These are phyloP conservation scores for Paracanthobrama guichenoti DNA, from an alignment of 2,113 vertebrate genomes.

Conservation along the genomic window DNA sequence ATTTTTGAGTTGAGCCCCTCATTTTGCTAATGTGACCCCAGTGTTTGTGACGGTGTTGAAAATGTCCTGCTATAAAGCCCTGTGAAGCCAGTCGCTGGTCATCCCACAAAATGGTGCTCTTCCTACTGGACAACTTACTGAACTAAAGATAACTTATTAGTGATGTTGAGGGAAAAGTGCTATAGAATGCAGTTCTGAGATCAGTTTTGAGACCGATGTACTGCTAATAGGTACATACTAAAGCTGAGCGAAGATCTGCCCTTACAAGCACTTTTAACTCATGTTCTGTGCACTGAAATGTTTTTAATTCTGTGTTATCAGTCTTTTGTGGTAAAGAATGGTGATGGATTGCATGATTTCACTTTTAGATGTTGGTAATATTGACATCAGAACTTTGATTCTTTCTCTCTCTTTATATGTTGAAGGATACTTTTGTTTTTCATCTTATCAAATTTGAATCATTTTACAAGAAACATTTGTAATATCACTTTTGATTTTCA, in stretches of 20 bases:
- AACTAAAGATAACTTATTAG: not conserved
- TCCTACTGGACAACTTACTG: constrained; percentile 27
- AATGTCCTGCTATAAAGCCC: not conserved
- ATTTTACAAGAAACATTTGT: not conserved
- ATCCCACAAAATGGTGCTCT: constrained; percentile 39
- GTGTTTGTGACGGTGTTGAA: constrained; percentile 26
- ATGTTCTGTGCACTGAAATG: constrained; percentile 34
- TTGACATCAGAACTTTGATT: not conserved
- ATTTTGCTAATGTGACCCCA: not conserved
- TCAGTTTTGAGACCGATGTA: not conserved
- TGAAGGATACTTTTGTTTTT: not conserved
- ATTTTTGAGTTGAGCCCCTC: not conserved
- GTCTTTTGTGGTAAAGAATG: constrained; percentile 17
- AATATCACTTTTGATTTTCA: not conserved
- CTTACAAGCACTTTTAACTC: constrained; percentile 10
- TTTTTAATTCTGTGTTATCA: constrained; percentile 1
- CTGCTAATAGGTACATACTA: not conserved
- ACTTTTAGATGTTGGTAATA: constrained; percentile 25
- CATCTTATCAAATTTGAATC: not conserved
- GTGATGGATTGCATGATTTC: constrained; percentile 20
- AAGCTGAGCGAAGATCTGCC: not conserved
- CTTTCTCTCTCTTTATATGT: constrained; percentile 6
- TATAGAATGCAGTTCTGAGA: constrained; percentile 5
- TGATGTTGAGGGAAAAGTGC: not conserved
- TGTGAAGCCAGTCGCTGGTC: not conserved